Conservation (phyloP, 1,140 invertebrate species). For the Euwallacea fornicatus region DNA sequence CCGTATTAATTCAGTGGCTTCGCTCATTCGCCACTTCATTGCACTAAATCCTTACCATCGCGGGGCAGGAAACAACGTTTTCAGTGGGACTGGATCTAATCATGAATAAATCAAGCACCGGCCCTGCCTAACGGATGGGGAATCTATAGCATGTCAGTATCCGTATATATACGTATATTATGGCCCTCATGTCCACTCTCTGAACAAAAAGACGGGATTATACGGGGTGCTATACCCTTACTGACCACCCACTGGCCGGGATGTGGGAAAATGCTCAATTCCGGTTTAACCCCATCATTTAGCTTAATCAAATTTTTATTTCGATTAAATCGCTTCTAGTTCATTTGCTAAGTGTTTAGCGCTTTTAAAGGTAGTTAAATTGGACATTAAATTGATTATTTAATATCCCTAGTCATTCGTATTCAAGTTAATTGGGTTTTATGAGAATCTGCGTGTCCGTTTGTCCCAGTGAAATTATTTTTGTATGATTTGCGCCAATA, state of each 20-base stretch:
- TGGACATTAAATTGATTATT: neutral
- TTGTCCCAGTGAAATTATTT: no score
- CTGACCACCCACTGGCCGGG: slow-evolving; percentile 35
- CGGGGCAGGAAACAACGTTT: no score
- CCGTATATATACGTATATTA: slow-evolving; percentile 14
- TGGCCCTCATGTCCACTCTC: slow-evolving; percentile 34
- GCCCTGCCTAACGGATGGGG: slow-evolving; percentile 7
- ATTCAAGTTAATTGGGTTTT: no score
- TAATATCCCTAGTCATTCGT: no score
- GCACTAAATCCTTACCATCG: no score
- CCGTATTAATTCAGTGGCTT: no score
- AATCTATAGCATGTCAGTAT: slow-evolving; percentile 24
- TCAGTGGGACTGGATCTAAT: no score
- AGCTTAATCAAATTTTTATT: slow-evolving; percentile 38
- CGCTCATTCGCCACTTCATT: no score
- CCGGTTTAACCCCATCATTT: slow-evolving; percentile 34
- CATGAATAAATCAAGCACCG: neutral
- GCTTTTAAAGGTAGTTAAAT: neutral
- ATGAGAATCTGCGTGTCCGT: no score
- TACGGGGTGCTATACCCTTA: slow-evolving; percentile 28
- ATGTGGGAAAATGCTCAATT: slow-evolving; percentile 34
- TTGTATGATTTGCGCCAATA: no score
- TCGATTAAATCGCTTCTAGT: slow-evolving; percentile 22
- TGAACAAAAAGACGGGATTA: slow-evolving; percentile 37
- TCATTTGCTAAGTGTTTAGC: slow-evolving; percentile 27